A percentile compares a stretch with the other conserved stretches of the same genome.
These are phyloP conservation scores for Daubentonia madagascariensis DNA, from an alignment of 2,113 vertebrate species.

Conservation along the genomic window DNA sequence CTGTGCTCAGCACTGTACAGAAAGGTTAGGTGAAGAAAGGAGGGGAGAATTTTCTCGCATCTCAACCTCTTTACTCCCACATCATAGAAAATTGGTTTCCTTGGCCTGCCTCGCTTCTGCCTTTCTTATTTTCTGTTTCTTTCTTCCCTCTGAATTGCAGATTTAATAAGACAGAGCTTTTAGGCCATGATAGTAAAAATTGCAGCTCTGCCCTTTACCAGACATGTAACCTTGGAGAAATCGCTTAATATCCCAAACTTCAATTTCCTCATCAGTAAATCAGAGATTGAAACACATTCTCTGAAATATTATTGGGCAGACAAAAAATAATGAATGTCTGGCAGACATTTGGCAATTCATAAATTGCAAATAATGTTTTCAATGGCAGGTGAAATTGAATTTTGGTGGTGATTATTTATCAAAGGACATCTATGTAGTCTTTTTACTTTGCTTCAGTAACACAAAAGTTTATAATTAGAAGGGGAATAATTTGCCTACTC, in stretches of 20 bases:
- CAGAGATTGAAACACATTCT: neutral
- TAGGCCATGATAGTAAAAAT: neutral
- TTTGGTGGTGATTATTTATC: neutral
- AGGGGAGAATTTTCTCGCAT: accelerated
- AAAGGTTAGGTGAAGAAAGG: neutral
- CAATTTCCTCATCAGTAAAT: neutral
- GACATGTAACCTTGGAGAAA: neutral
- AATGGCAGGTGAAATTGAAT: neutral
- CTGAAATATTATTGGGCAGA: neutral
- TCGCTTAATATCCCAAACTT: neutral
- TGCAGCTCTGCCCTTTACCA: neutral
- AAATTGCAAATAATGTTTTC: neutral
- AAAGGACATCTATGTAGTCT: neutral
- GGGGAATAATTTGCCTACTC: neutral
- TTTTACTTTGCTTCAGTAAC: neutral
- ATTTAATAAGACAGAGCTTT: neutral
- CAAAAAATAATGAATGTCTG: neutral
- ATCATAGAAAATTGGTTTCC: neutral
- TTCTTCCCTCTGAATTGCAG: neutral
- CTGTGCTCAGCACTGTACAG: no score
- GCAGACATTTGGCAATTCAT: neutral
- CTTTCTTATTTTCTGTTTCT: neutral
- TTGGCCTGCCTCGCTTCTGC: neutral
- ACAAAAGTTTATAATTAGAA: neutral
- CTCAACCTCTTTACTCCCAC: neutral